Evolutionary conservation across 2,113 vertebrate species (phyloP), one percentile per base, ranked within the genome.

Genomic region (Urocynchramus pylzowi): DNA sequence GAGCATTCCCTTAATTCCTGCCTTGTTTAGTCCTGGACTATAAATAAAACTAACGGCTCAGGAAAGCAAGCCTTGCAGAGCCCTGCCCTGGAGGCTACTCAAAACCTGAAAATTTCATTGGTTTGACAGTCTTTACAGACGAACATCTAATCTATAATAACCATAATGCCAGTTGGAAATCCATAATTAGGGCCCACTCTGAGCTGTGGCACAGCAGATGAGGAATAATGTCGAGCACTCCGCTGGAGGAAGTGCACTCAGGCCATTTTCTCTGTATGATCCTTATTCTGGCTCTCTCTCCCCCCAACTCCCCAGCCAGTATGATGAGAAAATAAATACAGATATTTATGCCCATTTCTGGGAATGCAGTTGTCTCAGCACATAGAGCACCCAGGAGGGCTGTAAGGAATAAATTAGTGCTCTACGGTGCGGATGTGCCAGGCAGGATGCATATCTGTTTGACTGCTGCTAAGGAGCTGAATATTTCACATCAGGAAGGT

Each of bases 1-100:
- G 50, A 93, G 42, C 89, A 93, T 77, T 92, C 26, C 86, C 96
- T 93, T 98, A 95, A 97, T 97, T 98, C 97, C 94, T 97, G 91
- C 96, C 88, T 86, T 90, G 88, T 97, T 98, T 94, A 86, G 77
- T 64, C 95, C 94, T 57, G 31, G 61, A 18, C 93, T 95, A 95
- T 96, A 97, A 97, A 96, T 91, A 93, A 97, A 61, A 26, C 49
- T 16, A 97, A 96, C 71, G 14, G 96, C 78, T 91, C 42, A 1
- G 79, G 92, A 84, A 95, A 79, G 81, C 4, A 26, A 95, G 94
- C 3, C 41, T 92, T 71, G 84, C 91, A 65, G 85, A 89, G 80
- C 81, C 81, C 75, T 93, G 56, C 77, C 82, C 75, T 37, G 49
- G 82, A 89, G 96, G 75, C 92, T 78, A n/a, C 89, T 96, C 88